Base-by-base conservation (phyloP, 1,140 invertebrate genomes). In the Vollenhovia emeryi region DNA sequence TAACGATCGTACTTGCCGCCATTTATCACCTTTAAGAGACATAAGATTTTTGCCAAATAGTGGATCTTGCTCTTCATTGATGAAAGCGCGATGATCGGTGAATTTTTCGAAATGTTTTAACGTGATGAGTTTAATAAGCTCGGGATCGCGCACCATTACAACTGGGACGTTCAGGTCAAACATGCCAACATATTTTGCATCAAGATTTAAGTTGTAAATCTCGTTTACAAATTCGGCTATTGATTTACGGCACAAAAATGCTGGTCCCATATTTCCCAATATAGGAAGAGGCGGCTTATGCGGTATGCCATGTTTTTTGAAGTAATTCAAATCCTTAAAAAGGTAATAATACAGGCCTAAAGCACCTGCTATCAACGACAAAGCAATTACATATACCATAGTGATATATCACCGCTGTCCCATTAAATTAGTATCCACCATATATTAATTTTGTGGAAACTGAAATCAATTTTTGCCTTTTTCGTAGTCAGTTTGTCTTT, bases 91-190 rank as follows among this genome's bases (percentile, higher is more conserved):
- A 76, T 94, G 92, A 85, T 95, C 91, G 3, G 86, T 57, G 80
- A 95, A 95, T 50, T 90, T 79, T 21, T 94, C 91, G 79, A 96
- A 96, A 82, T 95, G 91, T 40, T 94, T 95, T 5, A 95, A 88
- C 8, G 92, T 74, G n/a, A 95, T 91, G 9, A 91, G 88, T 36
- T 94, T 94, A 3, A 95, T 93, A 0, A 95, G 78, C 13, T 95
- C 92, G 0, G 91, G 92, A 66, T 94, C 94, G 7, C 91, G 80
- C 0, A 94, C 83, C 1, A 95, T 52, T 5, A 94, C 74, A 0
- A 91, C 79, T 5, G 94, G 94, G 3, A 78, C 87, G 36, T 48
- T 74, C 55, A 93, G 90, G 40, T 94, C 91, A 80, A 91, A 94
- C 1, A 92, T 73, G 7, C 94, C 94, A 80, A 93, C 90, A 60